Conservation (phyloP, 2,113 vertebrate species). For the Hemibagrus wyckioides region DNA sequence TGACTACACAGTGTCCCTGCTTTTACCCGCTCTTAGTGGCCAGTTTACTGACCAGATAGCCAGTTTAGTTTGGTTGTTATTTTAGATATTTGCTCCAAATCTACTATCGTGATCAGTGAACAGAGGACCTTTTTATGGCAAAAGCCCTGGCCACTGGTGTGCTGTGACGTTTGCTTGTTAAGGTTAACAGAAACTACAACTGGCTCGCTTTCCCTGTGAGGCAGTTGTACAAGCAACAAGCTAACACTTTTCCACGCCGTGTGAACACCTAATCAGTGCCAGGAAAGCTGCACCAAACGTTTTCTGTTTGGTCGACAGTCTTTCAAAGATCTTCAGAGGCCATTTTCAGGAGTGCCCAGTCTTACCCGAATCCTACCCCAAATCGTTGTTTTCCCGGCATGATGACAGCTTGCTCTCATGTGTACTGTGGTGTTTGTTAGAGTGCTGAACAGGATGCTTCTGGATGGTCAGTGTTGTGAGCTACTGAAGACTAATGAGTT, state of each 20-base stretch:
- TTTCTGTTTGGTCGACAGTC: conserved; percentile 42
- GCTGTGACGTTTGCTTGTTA: conserved; percentile 54
- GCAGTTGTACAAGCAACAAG: conserved; percentile 38
- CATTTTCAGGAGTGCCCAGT: conserved; percentile 49
- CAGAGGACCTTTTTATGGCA: conserved; percentile 52
- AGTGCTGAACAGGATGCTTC: conserved; percentile 58
- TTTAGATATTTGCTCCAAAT: conserved; percentile 62
- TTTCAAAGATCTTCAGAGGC: conserved; percentile 53
- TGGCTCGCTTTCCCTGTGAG: conserved; percentile 45
- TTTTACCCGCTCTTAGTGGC: conserved; percentile 13
- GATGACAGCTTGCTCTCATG: conserved; percentile 71
- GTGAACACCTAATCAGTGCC: conserved; percentile 44
- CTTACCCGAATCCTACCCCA: conserved; percentile 52
- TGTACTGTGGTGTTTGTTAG: conserved; percentile 74
- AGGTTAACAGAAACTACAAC: conserved; percentile 39
- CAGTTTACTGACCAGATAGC: conserved; percentile 46
- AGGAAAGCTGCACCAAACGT: conserved; percentile 50
- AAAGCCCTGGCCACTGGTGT: conserved; percentile 52
- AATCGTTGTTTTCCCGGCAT: conserved; percentile 67
- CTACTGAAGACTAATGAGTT: conserved; percentile 62
- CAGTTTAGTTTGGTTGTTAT: conserved; percentile 55
- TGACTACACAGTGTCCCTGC: neutral
- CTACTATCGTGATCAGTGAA: conserved; percentile 62
- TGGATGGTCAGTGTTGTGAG: conserved; percentile 38
- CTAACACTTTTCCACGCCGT: conserved; percentile 53